A percentile compares a stretch with the other conserved stretches of the same genome.
Evolutionary conservation across 2,888 invertebrate species (phyloP).

Genomic region (Mesorhabditis spiculigera): DNA sequence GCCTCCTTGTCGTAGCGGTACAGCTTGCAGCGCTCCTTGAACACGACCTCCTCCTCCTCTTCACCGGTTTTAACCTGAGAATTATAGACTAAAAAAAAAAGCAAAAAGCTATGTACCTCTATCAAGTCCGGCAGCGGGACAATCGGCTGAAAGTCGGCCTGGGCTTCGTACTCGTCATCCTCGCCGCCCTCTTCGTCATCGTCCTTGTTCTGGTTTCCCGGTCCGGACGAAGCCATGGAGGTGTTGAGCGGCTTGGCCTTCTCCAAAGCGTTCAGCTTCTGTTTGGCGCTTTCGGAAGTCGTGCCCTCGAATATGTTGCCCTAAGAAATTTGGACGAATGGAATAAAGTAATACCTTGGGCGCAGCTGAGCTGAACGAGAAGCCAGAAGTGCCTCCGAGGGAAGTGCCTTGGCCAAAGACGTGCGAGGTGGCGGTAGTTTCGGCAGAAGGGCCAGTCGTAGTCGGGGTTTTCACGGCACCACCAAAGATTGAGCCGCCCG

Average conservation of each 20-base stretch:
- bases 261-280: conserved; percentile 26
- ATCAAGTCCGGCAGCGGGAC: conserved; percentile 55
- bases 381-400: too few species aligned
- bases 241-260: conserved; percentile 23
- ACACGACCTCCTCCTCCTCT: conserved; percentile 57
- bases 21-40: conserved; percentile 59
- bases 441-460: background rate
- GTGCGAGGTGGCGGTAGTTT: background rate
- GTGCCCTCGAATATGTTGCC: conserved; percentile 21
- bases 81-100: background rate
- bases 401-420: too few species aligned
- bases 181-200: conserved; percentile 20
- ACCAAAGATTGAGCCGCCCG: conserved; percentile 5
- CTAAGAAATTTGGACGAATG: conserved; percentile 14
- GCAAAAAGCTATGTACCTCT: conserved; percentile 30
- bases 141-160: conserved; percentile 52
- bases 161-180: conserved; percentile 42
- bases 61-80: conserved; percentile 53
- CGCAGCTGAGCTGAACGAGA: background rate
- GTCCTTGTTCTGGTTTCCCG: conserved; percentile 16
- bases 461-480: background rate
- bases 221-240: background rate
- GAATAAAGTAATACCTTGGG: conserved; percentile 13
- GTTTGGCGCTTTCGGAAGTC: conserved; percentile 27
- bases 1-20: conserved; percentile 56